Base-by-base conservation (phyloP, 2,888 invertebrate genomes). In the Pachycephus smyrnensis region DNA sequence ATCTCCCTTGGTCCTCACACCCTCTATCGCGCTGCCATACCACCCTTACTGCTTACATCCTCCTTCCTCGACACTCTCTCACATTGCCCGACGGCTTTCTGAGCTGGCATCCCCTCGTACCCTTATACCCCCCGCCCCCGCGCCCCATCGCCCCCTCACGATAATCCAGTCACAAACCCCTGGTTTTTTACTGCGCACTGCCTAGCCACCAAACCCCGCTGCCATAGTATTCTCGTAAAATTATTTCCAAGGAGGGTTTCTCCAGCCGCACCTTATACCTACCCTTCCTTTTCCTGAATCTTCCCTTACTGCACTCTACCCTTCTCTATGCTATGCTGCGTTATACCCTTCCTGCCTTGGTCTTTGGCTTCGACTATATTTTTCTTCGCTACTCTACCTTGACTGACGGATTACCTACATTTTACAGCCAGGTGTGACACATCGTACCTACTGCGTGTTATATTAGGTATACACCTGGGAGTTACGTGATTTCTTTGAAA, bases 151-250 rank as follows among this genome's bases (percentile, higher is more conserved):
- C 11, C 15, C 30, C 80, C 77, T 80, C 79, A 85, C 83, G 84
- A 87, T 89, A 88, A 89, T 86, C 87, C 86, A 87, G 85, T 86
- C 85, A 84, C 86, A 84, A 84, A 80, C 77, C 82, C 80, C 84
- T 80, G 81, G 81, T 81, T 85, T 84, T 74, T 77, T 84, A 85
- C 83, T 85, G 80, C 83, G 73, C 83, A 80, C 80, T 80, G 79
- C 77, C 73, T 76, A 80, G 79, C 81, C 82, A 83, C 79, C 81
- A 77, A 77, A 75, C 81, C 79, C 79, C 80, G 79, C 81, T 79
- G 69, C 78, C 77, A 68, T 82, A 82, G 79, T 80, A 76, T 84
- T 81, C 83, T 85, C 83, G 83, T 85, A 85, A 85, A 88, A 83
- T 85, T 81, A 85, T 86, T 87, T 83, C 81, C 80, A 80, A 80